phyloP scores from a whole-genome alignment of 2,888 invertebrate genomes.

The Morpho deidamia region DNA sequence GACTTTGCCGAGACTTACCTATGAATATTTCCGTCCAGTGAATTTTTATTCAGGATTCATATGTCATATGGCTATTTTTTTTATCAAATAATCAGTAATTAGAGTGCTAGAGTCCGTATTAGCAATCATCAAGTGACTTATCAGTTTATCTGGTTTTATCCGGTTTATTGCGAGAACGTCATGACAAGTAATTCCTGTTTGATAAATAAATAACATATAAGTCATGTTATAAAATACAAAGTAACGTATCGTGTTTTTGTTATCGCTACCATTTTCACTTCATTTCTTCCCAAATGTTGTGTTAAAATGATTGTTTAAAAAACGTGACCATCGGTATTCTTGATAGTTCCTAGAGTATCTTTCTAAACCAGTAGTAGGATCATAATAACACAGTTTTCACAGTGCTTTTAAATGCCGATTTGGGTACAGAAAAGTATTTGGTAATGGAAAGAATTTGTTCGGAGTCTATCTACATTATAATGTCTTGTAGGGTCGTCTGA shows the following conservation, averaged over 20 bases:
- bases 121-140: slow-evolving; percentile 22
- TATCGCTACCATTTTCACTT: too few species aligned
- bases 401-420: too few species aligned
- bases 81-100: slow-evolving; percentile 12
- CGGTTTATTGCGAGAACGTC: slow-evolving; percentile 27
- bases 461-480: not conserved
- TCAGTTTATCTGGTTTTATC: slow-evolving; percentile 27
- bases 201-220: slow-evolving; percentile 1
- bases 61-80: slow-evolving; percentile 4
- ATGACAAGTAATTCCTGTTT: slow-evolving; percentile 21
- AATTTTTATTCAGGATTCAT: slow-evolving; percentile 10
- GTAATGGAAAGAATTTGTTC: too few species aligned
- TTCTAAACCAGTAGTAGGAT: too few species aligned
- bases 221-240: too few species aligned
- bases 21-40: slow-evolving; percentile 4
- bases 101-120: slow-evolving; percentile 18
- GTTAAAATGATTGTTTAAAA: too few species aligned
- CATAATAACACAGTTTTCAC: too few species aligned
- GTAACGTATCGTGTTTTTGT: too few species aligned
- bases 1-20: not conserved
- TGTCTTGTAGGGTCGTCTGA: slow-evolving; percentile 85
- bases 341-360: too few species aligned
- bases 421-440: too few species aligned
- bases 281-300: too few species aligned
- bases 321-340: too few species aligned